Evolutionary conservation across 1,140 invertebrate species (phyloP).

Genomic region (Aleiodes sp.): DNA sequence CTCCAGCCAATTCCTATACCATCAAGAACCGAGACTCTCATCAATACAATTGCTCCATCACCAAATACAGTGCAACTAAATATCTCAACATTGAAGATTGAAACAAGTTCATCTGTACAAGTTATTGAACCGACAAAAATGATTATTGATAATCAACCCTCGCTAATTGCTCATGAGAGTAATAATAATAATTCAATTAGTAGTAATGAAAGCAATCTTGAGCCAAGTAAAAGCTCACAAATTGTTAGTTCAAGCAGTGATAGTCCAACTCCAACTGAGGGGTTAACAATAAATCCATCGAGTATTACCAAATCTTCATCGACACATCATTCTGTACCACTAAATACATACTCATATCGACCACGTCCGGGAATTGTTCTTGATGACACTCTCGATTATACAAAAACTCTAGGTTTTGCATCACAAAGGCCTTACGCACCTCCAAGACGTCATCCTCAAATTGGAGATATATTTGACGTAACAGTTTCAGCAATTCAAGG

Average conservation of each 20-base stretch:
- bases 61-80: constrained; percentile 36
- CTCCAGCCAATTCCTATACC: constrained; percentile 38
- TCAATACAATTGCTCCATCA: not conserved
- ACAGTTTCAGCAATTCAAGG: constrained; percentile 88
- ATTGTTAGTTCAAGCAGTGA: constrained; percentile 18
- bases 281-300: constrained; percentile 41
- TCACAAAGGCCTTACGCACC: constrained; percentile 59
- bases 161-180: constrained; percentile 41
- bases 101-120: constrained; percentile 59
- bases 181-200: constrained; percentile 21
- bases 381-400: constrained; percentile 73
- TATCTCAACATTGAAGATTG: constrained; percentile 53
- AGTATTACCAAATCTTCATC: constrained; percentile 33
- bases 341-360: constrained; percentile 68
- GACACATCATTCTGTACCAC: constrained; percentile 35
- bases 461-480: constrained; percentile 86
- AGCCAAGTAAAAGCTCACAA: constrained; percentile 49
- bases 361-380: constrained; percentile 83
- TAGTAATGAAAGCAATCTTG: constrained; percentile 20
- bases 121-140: constrained; percentile 55
- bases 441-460: constrained; percentile 59
- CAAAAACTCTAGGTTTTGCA: constrained; percentile 57
- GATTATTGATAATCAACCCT: constrained; percentile 44
- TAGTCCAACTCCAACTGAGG: constrained; percentile 54
- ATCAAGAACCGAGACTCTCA: constrained; percentile 7